Evolutionary conservation across 2,888 invertebrate species (phyloP).

Genomic region (Heteromurus nitidus): DNA sequence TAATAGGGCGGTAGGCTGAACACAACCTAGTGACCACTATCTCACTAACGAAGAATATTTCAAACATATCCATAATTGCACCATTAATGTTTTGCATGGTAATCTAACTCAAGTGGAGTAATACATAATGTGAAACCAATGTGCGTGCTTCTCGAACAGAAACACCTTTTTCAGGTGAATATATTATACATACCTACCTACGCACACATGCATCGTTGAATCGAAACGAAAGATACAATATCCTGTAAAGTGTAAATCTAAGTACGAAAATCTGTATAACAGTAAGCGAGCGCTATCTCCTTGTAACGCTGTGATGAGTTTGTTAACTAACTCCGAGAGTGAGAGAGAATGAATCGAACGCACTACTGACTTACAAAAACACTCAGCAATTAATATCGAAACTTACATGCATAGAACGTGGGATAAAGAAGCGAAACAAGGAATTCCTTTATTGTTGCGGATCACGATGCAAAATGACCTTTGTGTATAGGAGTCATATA

Average conservation of each 20-base stretch:
- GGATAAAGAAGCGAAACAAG: neutral
- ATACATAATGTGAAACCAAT: neutral
- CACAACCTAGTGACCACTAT: slow-evolving; percentile 9
- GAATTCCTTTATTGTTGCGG: neutral
- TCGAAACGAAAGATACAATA: neutral
- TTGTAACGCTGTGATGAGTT: neutral
- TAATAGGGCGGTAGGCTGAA: no score
- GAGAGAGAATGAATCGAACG: no score
- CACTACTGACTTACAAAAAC: neutral
- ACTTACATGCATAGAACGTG: neutral
- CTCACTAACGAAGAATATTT: no score
- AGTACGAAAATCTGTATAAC: neutral
- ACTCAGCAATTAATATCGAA: neutral
- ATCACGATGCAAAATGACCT: neutral
- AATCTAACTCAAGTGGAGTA: neutral
- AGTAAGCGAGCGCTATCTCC: neutral
- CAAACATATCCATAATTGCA: neutral
- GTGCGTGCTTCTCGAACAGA: neutral
- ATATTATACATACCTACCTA: neutral
- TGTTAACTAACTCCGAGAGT: neutral
- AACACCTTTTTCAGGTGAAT: neutral
- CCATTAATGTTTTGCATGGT: neutral
- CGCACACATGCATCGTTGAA: neutral
- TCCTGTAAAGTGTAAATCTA: neutral
- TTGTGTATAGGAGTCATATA: neutral